Conservation (phyloP, 2,797 vertebrate species). For the Lepus townsendii region DNA sequence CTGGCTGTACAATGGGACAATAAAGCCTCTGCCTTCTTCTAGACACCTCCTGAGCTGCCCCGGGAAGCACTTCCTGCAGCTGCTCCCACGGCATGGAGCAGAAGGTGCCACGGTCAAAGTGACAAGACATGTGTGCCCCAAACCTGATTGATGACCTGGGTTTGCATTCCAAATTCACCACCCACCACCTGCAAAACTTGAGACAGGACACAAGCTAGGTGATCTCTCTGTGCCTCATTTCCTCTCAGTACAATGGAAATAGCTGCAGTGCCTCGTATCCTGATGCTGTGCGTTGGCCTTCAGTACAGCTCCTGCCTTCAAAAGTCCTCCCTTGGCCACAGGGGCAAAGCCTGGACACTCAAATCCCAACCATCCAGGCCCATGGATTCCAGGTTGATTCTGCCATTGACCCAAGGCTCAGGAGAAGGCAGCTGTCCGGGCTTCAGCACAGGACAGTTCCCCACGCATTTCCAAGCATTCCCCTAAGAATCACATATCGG, state of each 20-base stretch:
- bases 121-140: rapidly evolving
- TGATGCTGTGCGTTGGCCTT: no score
- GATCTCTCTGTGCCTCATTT: background rate
- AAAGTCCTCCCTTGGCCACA: background rate
- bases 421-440: background rate
- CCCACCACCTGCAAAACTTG: background rate
- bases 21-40: no score
- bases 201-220: background rate
- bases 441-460: no score
- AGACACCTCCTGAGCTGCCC: background rate
- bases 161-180: background rate
- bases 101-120: background rate
- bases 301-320: background rate
- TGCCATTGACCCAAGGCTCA: background rate
- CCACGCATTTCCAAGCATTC: rapidly evolving
- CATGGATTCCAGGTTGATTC: background rate
- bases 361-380: background rate
- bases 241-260: background rate
- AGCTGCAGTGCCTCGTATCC: background rate
- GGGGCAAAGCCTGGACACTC: background rate
- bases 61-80: background rate
- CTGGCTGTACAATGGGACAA: background rate
- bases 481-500: no score
- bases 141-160: no score
- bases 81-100: rapidly evolving